Conservation (phyloP, 1,140 invertebrate species). For the Apis cerana region DNA sequence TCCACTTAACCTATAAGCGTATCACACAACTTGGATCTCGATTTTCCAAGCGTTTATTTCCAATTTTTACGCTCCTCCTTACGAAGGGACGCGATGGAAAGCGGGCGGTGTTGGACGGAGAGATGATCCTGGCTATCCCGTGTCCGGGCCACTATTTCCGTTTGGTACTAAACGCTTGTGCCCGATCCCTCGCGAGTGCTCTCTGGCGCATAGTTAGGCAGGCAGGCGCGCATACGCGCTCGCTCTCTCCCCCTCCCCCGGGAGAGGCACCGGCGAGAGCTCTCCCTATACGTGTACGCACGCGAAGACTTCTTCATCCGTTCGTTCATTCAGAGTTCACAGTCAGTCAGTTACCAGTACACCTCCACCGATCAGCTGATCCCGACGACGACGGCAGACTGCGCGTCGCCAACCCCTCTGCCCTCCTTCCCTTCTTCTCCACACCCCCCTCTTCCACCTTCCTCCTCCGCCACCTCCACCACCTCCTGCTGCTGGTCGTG, state of each 20-base stretch:
- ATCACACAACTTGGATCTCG: too few species aligned
- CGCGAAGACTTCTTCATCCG: constrained; percentile 73
- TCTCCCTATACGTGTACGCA: constrained; percentile 66
- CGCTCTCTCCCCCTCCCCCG: constrained; percentile 38
- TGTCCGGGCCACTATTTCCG: constrained; percentile 30
- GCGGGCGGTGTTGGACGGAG: background rate
- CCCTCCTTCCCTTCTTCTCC: constrained; percentile 53
- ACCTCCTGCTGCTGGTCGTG: constrained; percentile 35
- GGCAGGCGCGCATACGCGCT: constrained; percentile 56
- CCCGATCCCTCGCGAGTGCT: constrained; percentile 59
- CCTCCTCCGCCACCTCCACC: constrained; percentile 42
- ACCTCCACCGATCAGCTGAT: constrained; percentile 76
- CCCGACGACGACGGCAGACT: constrained; percentile 67
- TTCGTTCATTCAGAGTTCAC: constrained; percentile 67
- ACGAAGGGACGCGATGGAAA: background rate
- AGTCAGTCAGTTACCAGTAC: constrained; percentile 69
- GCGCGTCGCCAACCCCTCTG: constrained; percentile 70
- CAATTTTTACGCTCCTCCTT: too few species aligned
- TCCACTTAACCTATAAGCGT: too few species aligned
- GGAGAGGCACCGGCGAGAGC: constrained; percentile 34
- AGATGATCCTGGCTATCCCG: background rate
- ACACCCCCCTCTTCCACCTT: constrained; percentile 41
- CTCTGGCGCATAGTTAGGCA: constrained; percentile 62
- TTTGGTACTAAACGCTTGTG: constrained; percentile 44
- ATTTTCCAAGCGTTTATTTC: too few species aligned